Conservation (phyloP, 2,797 vertebrate genomes). For the Acanthis flammea region DNA sequence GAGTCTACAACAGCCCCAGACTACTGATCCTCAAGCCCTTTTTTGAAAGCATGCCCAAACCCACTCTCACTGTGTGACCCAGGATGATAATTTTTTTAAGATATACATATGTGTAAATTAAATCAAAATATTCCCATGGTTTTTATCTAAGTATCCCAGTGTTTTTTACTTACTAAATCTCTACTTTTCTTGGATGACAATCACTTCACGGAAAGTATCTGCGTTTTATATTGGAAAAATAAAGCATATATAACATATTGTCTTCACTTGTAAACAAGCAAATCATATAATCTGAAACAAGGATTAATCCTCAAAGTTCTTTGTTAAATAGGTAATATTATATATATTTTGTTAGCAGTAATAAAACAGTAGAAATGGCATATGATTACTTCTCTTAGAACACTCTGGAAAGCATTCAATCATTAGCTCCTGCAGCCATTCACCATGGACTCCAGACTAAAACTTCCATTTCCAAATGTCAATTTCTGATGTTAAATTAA, state of each 20-base stretch:
- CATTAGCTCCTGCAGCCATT: not conserved
- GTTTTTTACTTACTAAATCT: not conserved
- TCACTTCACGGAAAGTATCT: fast-evolving
- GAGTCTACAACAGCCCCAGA: not conserved
- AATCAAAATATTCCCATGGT: not conserved
- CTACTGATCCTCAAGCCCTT: not conserved
- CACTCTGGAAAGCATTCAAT: not conserved
- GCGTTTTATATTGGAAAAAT: not conserved
- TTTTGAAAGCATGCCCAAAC: not conserved
- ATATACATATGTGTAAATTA: not conserved
- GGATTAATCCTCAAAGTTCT: not conserved
- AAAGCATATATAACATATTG: not conserved
- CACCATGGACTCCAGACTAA: conserved; percentile 6
- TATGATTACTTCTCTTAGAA: not conserved
- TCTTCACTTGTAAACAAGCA: not conserved
- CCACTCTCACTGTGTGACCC: not conserved
- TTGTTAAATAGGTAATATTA: not conserved
- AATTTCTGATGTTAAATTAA: conserved; percentile 50
- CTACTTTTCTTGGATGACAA: not conserved
- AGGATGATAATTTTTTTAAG: not conserved
- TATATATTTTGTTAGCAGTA: not conserved
- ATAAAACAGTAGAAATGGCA: not conserved
- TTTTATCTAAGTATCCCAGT: not conserved
- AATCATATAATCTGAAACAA: not conserved
- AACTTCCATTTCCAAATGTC: conserved; percentile 38